Evolutionary conservation across 2,113 vertebrate species (phyloP).

Genomic region (Pseudois nayaur): DNA sequence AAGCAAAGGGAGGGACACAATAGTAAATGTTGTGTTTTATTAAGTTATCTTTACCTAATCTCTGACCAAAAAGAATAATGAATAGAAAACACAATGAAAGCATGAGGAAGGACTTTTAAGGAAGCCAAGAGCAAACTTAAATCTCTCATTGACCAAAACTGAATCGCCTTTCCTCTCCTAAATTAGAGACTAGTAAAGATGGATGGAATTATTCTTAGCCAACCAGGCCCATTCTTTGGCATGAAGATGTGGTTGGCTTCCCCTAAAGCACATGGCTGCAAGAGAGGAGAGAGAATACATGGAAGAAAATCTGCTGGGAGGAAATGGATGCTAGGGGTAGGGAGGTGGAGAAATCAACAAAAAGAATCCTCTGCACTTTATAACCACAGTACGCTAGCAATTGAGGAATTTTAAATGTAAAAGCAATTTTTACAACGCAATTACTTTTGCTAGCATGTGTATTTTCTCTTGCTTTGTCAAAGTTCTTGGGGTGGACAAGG

Average conservation of each 20-base stretch:
- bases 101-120: conserved; percentile 6
- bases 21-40: background rate
- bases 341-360: background rate
- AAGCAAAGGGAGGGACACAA: background rate
- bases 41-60: background rate
- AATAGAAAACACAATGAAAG: background rate
- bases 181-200: conserved; percentile 37
- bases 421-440: background rate
- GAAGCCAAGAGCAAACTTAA: conserved; percentile 17
- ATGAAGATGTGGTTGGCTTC: conserved; percentile 5
- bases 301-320: background rate
- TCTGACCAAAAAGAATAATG: conserved; percentile 20
- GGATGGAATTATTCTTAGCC: conserved; percentile 49
- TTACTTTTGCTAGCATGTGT: background rate
- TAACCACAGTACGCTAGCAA: background rate
- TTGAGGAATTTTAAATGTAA: background rate
- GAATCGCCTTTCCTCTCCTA: conserved; percentile 44
- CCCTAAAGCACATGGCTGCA: background rate
- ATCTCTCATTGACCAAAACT: conserved; percentile 41
- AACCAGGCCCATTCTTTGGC: background rate
- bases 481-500: background rate
- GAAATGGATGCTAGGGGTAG: background rate
- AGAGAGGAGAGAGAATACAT: background rate
- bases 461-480: background rate
- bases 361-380: background rate